Evolutionary conservation across 2,797 vertebrate species (phyloP).

Genomic region (Propithecus deckenii): DNA sequence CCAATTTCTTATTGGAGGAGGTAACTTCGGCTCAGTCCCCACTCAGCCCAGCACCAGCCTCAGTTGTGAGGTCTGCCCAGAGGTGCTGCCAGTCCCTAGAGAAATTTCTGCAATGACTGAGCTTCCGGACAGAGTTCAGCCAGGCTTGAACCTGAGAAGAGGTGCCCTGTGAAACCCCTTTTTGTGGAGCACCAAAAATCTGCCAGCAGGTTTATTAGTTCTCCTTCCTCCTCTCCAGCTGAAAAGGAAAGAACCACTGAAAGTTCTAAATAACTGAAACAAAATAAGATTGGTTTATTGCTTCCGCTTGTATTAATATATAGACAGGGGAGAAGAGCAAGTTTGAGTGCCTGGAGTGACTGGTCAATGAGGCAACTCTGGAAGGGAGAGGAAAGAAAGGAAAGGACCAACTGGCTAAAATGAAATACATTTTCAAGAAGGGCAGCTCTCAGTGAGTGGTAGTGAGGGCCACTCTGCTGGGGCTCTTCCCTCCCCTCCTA

Average conservation of each 20-base stretch:
- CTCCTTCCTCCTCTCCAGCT: slow-evolving; percentile 19
- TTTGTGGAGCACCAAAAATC: slow-evolving; percentile 13
- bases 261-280: slow-evolving; percentile 46
- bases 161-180: neutral
- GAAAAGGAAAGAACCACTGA: neutral
- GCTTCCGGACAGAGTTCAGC: neutral
- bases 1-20: neutral
- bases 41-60: neutral
- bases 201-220: neutral
- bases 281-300: slow-evolving; percentile 55
- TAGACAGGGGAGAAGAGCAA: neutral
- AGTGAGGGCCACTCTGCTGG: neutral
- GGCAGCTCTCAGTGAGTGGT: neutral
- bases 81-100: neutral
- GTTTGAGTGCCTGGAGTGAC: neutral
- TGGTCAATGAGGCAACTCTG: neutral
- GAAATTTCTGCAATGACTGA: neutral
- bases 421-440: neutral
- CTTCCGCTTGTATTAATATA: slow-evolving; percentile 5
- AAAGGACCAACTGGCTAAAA: neutral
- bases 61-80: neutral
- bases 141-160: slow-evolving; percentile 29
- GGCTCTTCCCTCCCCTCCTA: neutral
- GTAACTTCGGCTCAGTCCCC: neutral
- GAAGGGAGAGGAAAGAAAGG: neutral